Evolutionary conservation across 1,140 invertebrate species (phyloP), one percentile per base, ranked within the genome.

Genomic region (Drosophila cardini): DNA sequence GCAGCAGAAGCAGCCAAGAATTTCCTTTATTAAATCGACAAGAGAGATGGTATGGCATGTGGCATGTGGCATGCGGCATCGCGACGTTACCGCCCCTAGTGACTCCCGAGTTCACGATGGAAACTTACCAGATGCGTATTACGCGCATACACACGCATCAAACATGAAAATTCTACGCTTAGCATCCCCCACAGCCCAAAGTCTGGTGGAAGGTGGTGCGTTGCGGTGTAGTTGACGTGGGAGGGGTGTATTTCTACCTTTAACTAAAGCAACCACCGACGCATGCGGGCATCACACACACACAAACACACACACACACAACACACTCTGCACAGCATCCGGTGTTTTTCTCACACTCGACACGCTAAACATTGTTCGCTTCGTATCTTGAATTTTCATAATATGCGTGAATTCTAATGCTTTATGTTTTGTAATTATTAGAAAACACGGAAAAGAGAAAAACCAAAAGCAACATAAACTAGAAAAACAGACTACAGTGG

Each of bases 361-460:
- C 63, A 61, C 53, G 16, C 71, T 48, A 62, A 81, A 53, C 50
- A 70, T 52, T 4, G 38, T 40, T 40, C 77, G 68, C 84, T 40
- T 40, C 77, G 68, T 89, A 89, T 89, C 85, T 89, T 89, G 75
- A 90, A 90, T 89, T 89, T 89, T 90, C 80, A 72, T 90, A 89
- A 89, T 89, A 89, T 87, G 84, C 84, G 80, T 89, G 84, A 89
- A 84, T 90, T 90, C 74, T 62, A 84, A 84, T 80, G 79, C 84
- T 89, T 80, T 84, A 84, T 89, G 83, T 89, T 84, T 80, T 68
- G 84, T 90, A 89, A 90, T 89, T 89, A 89, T 80, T 90, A 89
- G 72, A 43, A 38, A 32, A 50, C 18, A 53, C 2, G 21, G 21
- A 26, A 71, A 56, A 68, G 60, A 43, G 34, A 62, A 72, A 48